phyloP scores from a whole-genome alignment of 2,113 vertebrate species.

The Fukomys damarensis region DNA sequence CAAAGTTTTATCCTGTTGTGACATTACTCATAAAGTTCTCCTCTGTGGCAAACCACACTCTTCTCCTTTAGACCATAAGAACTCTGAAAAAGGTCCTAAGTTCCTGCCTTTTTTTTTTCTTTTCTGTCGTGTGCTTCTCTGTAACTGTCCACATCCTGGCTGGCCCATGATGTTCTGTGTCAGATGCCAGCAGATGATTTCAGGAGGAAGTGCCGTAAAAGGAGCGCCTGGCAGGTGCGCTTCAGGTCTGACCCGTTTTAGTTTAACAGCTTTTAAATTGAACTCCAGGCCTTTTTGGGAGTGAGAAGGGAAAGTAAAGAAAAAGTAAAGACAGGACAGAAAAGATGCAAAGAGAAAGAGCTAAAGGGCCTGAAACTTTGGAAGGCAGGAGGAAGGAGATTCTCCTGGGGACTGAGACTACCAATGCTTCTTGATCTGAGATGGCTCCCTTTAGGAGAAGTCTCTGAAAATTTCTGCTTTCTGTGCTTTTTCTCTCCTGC shows the following conservation, averaged over 20 bases:
- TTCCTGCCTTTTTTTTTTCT: too few relatives aligned
- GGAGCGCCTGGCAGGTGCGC: background rate
- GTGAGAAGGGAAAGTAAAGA: background rate
- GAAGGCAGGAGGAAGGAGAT: background rate
- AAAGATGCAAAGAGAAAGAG: background rate
- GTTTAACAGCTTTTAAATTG: background rate
- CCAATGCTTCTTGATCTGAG: background rate
- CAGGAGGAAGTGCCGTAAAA: background rate
- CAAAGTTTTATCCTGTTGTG: background rate
- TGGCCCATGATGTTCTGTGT: background rate
- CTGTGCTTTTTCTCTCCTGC: too few relatives aligned
- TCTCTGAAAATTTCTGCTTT: background rate
- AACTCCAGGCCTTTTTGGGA: background rate
- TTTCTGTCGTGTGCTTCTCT: background rate
- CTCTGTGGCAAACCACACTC: background rate
- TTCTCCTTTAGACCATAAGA: background rate
- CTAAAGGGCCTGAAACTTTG: fast-evolving
- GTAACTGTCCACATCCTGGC: background rate
- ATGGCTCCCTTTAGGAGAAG: background rate
- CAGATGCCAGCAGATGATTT: background rate
- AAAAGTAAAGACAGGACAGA: background rate
- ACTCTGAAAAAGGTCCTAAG: background rate
- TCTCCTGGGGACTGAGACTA: background rate
- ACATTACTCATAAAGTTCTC: background rate
- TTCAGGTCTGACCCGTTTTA: background rate